phyloP scores from a whole-genome alignment of 2,888 invertebrate genomes.

The Kryphioiulus occultus region DNA sequence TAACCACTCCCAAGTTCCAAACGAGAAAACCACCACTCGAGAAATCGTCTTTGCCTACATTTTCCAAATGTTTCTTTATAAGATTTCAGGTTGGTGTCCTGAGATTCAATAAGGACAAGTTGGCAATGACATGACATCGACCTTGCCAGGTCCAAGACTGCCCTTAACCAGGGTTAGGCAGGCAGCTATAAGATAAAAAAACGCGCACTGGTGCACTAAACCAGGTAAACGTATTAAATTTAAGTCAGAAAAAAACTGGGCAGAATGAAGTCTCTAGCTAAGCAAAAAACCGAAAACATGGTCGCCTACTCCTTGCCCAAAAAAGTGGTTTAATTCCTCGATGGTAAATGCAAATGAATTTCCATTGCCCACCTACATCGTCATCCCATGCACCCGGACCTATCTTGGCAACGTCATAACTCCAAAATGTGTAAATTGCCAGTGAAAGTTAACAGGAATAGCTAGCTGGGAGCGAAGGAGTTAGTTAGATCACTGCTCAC shows the following conservation, averaged over 20 bases:
- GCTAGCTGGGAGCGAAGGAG: background rate
- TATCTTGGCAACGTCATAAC: background rate
- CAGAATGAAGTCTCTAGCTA: background rate
- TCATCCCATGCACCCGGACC: background rate
- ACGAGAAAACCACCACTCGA: background rate
- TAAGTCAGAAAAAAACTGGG: background rate
- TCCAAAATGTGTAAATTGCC: background rate
- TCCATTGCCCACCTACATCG: background rate
- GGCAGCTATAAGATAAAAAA: background rate
- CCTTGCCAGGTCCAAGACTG: background rate
- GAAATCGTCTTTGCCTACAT: background rate
- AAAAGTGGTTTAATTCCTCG: background rate
- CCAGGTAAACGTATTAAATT: background rate
- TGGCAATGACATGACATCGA: slow-evolving; percentile 44
- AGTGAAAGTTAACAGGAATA: background rate
- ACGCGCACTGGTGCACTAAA: slow-evolving; percentile 8
- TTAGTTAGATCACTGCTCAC: background rate
- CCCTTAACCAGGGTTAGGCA: background rate
- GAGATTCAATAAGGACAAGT: slow-evolving; percentile 32
- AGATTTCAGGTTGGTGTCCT: background rate
- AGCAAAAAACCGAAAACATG: background rate
- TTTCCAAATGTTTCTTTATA: background rate
- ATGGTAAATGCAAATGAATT: background rate
- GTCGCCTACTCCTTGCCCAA: background rate
- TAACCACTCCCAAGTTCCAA: background rate